Evolutionary conservation across 2,113 vertebrate genomes (phyloP).

Genomic region (Agapornis roseicollis): DNA sequence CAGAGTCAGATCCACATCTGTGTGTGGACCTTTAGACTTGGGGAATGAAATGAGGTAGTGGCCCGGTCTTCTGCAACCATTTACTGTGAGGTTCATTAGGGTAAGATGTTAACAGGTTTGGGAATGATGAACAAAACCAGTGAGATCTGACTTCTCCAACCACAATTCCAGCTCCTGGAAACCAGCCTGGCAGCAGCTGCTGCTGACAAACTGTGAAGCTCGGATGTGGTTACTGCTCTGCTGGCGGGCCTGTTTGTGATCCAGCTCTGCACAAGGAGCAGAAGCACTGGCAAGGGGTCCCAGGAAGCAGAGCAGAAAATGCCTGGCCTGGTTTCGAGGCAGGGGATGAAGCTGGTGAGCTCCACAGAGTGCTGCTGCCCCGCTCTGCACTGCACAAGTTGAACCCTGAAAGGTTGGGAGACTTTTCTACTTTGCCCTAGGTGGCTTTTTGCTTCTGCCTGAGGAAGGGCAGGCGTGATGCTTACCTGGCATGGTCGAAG

Average conservation of each 20-base stretch:
- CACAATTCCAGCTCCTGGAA: neutral
- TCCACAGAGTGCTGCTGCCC: neutral
- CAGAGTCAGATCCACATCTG: neutral
- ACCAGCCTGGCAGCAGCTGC: neutral
- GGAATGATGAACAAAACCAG: neutral
- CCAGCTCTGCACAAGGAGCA: neutral
- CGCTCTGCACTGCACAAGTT: accelerated
- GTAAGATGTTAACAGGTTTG: neutral
- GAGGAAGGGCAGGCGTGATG: neutral
- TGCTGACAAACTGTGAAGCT: neutral
- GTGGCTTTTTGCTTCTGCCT: neutral
- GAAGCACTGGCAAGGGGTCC: neutral
- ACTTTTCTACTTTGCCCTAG: neutral
- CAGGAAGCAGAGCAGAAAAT: neutral
- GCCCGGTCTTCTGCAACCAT: neutral
- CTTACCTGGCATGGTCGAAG: constrained; percentile 84
- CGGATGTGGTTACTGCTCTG: neutral
- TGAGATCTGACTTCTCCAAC: neutral
- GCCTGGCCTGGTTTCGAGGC: neutral
- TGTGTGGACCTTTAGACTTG: neutral
- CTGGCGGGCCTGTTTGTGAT: neutral
- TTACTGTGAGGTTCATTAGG: neutral
- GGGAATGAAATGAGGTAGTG: neutral
- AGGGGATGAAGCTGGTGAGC: neutral
- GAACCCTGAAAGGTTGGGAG: neutral